Evolutionary conservation across 2,888 invertebrate species (phyloP).

Genomic region (Pammene fasciana): DNA sequence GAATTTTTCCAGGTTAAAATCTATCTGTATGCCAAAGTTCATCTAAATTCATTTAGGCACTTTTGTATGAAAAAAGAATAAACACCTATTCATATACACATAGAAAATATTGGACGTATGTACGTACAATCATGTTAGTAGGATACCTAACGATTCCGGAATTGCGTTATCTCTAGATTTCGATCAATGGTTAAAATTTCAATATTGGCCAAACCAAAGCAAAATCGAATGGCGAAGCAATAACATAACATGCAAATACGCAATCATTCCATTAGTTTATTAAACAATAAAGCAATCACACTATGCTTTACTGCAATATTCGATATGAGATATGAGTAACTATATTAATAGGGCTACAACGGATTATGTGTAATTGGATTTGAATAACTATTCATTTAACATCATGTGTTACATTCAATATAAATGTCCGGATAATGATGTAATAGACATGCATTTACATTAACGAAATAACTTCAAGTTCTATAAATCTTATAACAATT

Average conservation of each 20-base stretch:
- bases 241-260: slow-evolving; percentile 5
- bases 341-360: background rate
- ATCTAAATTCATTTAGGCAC: no score
- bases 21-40: no score
- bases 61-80: no score
- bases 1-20: no score
- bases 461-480: no score
- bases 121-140: no score
- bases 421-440: background rate
- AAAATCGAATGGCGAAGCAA: background rate
- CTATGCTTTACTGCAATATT: background rate
- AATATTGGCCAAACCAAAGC: background rate
- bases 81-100: no score
- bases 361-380: slow-evolving; percentile 3
- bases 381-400: slow-evolving; percentile 6
- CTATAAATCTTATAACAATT: no score
- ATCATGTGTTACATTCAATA: background rate
- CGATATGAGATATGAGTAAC: background rate
- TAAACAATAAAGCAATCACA: slow-evolving; percentile 6
- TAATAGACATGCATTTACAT: no score
- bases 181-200: slow-evolving; percentile 9
- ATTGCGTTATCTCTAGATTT: slow-evolving; percentile 7
- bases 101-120: no score
- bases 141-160: background rate
- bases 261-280: slow-evolving; percentile 13